These are phyloP conservation scores for Ophonus ardosiacus DNA, from an alignment of 2,888 invertebrate genomes.

Conservation along the genomic window DNA sequence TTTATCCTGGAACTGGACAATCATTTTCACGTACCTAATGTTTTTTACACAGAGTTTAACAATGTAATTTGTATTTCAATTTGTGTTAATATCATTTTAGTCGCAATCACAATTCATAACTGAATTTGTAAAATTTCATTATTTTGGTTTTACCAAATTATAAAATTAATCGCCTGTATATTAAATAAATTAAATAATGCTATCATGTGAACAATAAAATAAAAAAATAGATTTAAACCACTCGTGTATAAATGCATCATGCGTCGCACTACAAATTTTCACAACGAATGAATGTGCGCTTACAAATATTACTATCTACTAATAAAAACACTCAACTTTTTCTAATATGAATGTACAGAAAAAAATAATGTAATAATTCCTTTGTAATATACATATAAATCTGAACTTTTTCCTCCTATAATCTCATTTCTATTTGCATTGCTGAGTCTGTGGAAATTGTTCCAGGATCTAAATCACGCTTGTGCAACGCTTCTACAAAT, in stretches of 20 bases:
- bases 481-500: constrained; percentile 20
- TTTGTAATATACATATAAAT: neutral
- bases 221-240: neutral
- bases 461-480: constrained; percentile 43
- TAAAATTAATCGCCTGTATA: neutral
- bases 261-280: neutral
- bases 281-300: neutral
- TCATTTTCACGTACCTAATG: neutral
- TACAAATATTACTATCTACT: neutral
- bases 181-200: neutral
- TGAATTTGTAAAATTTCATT: constrained; percentile 3
- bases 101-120: neutral
- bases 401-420: constrained; percentile 9
- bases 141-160: neutral
- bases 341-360: neutral
- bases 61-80: neutral
- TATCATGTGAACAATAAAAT: neutral
- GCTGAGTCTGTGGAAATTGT: constrained; percentile 24
- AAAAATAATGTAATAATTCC: constrained; percentile 9
- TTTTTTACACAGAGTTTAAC: neutral
- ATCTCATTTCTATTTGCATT: constrained; percentile 24
- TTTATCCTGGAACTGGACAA: too few species aligned
- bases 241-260: neutral
- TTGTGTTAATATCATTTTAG: neutral
- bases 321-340: too few species aligned